Percentiles rank a stretch among this genome's conserved stretches.
These are phyloP conservation scores for Chrysemys picta DNA, from an alignment of 2,113 vertebrate species.

Conservation along the genomic window DNA sequence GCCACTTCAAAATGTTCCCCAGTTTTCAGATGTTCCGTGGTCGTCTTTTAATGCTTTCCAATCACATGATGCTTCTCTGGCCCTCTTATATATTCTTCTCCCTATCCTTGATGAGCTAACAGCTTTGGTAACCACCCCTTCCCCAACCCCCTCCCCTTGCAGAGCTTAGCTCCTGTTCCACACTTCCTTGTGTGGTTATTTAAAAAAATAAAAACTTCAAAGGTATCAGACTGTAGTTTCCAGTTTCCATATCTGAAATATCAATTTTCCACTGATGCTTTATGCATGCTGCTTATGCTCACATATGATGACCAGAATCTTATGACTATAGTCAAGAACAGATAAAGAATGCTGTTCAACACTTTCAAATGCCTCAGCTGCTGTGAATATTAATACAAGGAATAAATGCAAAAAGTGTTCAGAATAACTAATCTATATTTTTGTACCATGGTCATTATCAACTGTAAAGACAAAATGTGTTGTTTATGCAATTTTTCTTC, in stretches of 20 bases:
- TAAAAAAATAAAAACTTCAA: background rate
- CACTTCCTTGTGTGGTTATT: background rate
- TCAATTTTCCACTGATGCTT: background rate
- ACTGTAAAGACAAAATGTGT: background rate
- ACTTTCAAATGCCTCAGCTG: background rate
- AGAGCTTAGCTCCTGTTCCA: background rate
- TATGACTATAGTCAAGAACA: background rate
- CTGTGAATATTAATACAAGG: background rate
- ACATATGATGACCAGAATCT: background rate
- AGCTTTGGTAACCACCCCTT: background rate
- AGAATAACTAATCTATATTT: background rate
- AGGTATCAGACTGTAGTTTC: background rate
- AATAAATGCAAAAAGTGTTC: background rate
- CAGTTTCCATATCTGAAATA: background rate
- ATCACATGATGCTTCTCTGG: background rate
- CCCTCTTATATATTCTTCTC: background rate
- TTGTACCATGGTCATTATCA: background rate
- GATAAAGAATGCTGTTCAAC: background rate
- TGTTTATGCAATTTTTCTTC: background rate
- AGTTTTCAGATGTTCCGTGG: background rate
- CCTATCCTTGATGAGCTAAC: accelerated
- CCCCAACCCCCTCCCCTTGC: background rate
- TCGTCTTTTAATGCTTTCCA: background rate
- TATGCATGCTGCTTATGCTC: background rate
- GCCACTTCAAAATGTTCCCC: background rate